Base-by-base conservation (phyloP, 2,113 vertebrate genomes). In the Pterocles orientalis region DNA sequence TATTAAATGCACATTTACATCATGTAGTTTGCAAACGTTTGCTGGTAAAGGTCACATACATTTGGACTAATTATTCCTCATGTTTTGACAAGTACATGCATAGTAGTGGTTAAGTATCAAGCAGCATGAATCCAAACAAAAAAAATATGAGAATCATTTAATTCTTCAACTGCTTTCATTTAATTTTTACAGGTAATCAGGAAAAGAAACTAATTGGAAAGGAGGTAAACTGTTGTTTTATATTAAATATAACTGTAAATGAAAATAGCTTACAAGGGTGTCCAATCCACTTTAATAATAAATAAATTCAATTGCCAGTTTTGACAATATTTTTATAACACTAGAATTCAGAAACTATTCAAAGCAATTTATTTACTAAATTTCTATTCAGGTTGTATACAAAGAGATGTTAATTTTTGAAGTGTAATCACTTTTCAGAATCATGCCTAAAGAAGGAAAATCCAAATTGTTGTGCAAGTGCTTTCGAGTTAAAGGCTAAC, bases 11-110 rank as follows among this genome's bases (percentile, higher is more conserved):
- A 33, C 13, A 90, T 96, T 97, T 96, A 96, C 39, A 82, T 87
- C 50, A 94, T 58, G 17, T 25, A 91, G 39, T 86, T 85, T 91
- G 75, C 48, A 97, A 95, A 86, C 94, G 68, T 95, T 97, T 97
- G 78, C 77, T 93, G 58, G 84, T 90, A 93, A 92, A 93, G 54
- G 80, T 96, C 91, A 86, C 68, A 96, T 79, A 92, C 47, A 91
- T 93, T 96, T 96, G 84, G 39, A 79, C 56, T 97, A 97, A 97
- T 97, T 97, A 96, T 94, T 91, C 88, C 48, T 89, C 87, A 75
- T 92, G 50, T 97, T 97, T 97, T 98, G 94, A 97, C 90, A 97
- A 92, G 39, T 60, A 78, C 54, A 81, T 72, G 76, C 48, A 68
- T 75, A 89, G 65, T 48, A 86, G 51, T 50, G 56, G n/a, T 83